phyloP scores from a whole-genome alignment of 2,797 vertebrate species.

The Botia almorhae region DNA sequence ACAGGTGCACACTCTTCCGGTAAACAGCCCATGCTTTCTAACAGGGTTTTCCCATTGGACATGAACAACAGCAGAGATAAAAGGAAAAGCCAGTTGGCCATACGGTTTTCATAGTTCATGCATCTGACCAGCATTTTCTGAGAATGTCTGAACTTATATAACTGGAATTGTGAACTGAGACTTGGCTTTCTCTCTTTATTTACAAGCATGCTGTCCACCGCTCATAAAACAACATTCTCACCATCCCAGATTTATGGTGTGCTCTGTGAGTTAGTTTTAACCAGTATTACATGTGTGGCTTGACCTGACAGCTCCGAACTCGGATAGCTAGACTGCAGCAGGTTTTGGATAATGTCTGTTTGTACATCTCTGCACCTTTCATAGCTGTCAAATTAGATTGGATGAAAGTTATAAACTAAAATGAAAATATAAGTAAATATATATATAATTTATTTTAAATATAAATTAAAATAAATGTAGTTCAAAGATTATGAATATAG shows the following conservation, averaged over 20 bases:
- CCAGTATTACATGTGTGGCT: slow-evolving; percentile 14
- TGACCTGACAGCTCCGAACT: slow-evolving; percentile 14
- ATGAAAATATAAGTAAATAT: too few species aligned
- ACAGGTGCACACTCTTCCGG: slow-evolving; percentile 30
- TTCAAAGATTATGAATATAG: too few species aligned
- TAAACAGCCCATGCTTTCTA: slow-evolving; percentile 3
- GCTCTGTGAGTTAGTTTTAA: slow-evolving; percentile 33
- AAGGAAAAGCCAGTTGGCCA: slow-evolving; percentile 14
- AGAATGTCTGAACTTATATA: slow-evolving; percentile 30
- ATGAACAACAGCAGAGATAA: slow-evolving; percentile 24
- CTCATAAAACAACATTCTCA: slow-evolving; percentile 40
- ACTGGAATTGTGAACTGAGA: slow-evolving; percentile 30
- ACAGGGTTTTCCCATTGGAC: slow-evolving; percentile 22
- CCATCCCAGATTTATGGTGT: slow-evolving; percentile 33
- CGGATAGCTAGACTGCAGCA: slow-evolving; percentile 6
- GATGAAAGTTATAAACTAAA: too few species aligned
- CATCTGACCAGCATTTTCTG: slow-evolving; percentile 4
- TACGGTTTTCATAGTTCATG: slow-evolving; percentile 30
- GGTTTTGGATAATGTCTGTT: not conserved
- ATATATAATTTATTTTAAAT: too few species aligned
- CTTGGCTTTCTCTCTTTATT: slow-evolving; percentile 15
- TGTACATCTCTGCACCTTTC: not conserved
- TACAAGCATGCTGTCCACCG: slow-evolving; percentile 32
- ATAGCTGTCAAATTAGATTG: too few species aligned
- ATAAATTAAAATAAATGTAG: too few species aligned